These are phyloP conservation scores for Oreochromis niloticus DNA, from an alignment of 2,113 vertebrate genomes.

Conservation along the genomic window DNA sequence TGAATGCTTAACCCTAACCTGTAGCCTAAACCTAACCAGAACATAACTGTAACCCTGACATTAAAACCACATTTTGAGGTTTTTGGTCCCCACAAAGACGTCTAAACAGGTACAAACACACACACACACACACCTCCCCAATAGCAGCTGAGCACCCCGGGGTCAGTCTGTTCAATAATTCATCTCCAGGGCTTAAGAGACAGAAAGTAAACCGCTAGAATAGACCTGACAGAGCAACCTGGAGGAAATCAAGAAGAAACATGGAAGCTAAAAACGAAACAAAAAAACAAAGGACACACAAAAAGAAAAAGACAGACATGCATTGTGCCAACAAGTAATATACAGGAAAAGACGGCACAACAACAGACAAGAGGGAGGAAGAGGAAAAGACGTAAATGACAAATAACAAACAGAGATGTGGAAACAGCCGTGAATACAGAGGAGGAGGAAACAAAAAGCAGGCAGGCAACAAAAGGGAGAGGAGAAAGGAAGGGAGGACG, in stretches of 20 bases:
- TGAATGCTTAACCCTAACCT: neutral
- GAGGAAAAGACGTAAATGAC: neutral
- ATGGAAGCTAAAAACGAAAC: accelerated
- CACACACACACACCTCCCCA: neutral
- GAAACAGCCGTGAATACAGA: neutral
- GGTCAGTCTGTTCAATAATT: constrained; percentile 59
- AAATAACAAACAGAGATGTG: neutral
- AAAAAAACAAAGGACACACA: neutral
- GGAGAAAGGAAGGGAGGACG: neutral
- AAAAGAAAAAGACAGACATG: neutral
- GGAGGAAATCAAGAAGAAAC: neutral
- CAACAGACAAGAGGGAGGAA: neutral
- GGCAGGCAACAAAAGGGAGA: neutral
- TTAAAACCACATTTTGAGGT: neutral
- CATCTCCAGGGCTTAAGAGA: constrained; percentile 12
- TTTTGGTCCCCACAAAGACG: accelerated
- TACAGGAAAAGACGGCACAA: neutral
- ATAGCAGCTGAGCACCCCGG: neutral
- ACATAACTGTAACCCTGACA: neutral
- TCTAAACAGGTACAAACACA: neutral
- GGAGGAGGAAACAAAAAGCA: neutral
- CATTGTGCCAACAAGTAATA: neutral
- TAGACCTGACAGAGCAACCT: neutral
- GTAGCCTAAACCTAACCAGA: neutral
- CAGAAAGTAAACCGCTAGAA: constrained; percentile 24